Base-by-base conservation (phyloP, 30 jellyfish, hydroid and myxozoan species). In the Hydractinia echinata region DNA sequence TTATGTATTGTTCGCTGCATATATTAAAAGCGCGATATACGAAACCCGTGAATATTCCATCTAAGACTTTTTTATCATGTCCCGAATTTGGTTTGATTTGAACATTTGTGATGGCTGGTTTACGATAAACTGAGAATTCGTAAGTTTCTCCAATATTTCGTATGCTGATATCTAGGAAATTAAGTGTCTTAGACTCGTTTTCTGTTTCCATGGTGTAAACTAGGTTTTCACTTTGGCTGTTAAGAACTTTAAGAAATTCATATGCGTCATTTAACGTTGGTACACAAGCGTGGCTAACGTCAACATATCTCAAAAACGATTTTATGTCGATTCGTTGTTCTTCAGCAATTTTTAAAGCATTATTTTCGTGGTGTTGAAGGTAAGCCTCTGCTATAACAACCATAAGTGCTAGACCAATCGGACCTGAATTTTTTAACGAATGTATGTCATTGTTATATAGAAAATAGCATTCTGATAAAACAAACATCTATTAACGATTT, bases 21-120 rank as follows among this genome's bases (percentile, higher is more conserved):
- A 30, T 30, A 30, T 30, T 30, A 30, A 30, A 30, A 30, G 44
- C 2, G 44, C 44, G 44, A 30, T 30, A 1, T 30, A 30, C 44
- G 44, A 30, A 30, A 30, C 44, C 44, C 44, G 44, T 30, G 44
- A 30, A 30, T 30, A 30, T 30, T 30, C 44, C 44, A 30, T 30
- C 44, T 30, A 30, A 30, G 44, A 30, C 44, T 30, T 30, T 30
- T 30, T 30, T 30, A 30, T 30, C 44, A 30, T 30, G 44, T 30
- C 44, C 44, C 53, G 79, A 68, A 11, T 68, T 21, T 14, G 79
- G 79, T 68, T 68, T 68, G 18, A 68, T 68, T 68, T 68, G 79
- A 14, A 68, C 39, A 68, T 68, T 68, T 11, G 79, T 68, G 53
- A 68, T 68, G 18, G 79, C 52, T 11, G 18, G 13, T 20, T 68